A percentile compares a stretch with the other conserved stretches of the same genome.
Evolutionary conservation across 2,113 vertebrate genomes (phyloP).

Genomic region (Callionymus lyra): DNA sequence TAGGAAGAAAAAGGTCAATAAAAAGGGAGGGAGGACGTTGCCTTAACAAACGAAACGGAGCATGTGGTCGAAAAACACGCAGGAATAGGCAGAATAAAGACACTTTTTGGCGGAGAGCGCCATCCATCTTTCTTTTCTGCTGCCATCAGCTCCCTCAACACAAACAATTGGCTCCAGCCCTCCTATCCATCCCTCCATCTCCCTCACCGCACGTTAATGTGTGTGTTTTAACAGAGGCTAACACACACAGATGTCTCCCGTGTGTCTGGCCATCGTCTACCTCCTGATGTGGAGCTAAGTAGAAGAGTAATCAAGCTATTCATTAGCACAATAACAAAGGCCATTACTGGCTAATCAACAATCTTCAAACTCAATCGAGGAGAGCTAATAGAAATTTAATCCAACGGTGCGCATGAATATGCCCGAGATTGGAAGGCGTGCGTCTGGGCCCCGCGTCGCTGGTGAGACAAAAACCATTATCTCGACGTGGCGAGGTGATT

Average conservation of each 20-base stretch:
- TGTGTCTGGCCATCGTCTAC: constrained; percentile 3
- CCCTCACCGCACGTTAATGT: constrained; percentile 9
- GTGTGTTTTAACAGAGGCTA: constrained; percentile 36
- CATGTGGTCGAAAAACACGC: not conserved
- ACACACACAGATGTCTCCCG: constrained; percentile 34
- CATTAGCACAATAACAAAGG: constrained; percentile 70
- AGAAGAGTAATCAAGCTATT: constrained; percentile 76
- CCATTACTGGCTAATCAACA: constrained; percentile 79
- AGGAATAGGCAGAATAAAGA: constrained; percentile 18
- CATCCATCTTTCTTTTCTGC: constrained; percentile 43
- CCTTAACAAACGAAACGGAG: no score
- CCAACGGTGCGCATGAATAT: constrained; percentile 56
- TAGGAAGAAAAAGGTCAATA: not conserved
- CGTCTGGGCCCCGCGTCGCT: constrained; percentile 3
- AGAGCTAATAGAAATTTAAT: constrained; percentile 69
- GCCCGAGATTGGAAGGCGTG: constrained; percentile 6
- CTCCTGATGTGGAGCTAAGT: constrained; percentile 51
- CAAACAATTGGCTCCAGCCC: constrained; percentile 28
- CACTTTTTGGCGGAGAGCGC: constrained; percentile 28
- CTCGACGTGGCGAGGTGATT: constrained; percentile 35
- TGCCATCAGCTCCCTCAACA: constrained; percentile 48
- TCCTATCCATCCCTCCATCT: no score
- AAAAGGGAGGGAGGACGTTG: constrained; percentile 1
- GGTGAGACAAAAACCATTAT: constrained; percentile 43
- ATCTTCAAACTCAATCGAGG: constrained; percentile 72